phyloP scores from a whole-genome alignment of 2,888 invertebrate genomes.

The Netelia inedita region DNA sequence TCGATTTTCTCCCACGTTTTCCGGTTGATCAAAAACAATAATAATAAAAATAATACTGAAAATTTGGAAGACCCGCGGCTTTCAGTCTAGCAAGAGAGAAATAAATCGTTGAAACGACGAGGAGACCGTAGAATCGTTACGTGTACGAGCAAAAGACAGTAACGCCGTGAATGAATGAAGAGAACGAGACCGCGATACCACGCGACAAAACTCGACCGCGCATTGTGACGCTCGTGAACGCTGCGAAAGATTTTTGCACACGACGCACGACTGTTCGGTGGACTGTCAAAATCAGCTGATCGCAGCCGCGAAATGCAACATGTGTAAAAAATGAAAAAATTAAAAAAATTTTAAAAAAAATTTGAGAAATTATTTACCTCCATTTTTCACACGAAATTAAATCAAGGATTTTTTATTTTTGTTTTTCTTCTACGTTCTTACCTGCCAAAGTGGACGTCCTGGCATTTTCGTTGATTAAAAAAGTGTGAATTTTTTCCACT shows the following conservation, averaged over 20 bases:
- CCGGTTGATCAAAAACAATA: neutral
- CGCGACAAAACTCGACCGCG: neutral
- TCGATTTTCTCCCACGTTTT: neutral
- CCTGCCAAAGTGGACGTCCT: slow-evolving; percentile 92
- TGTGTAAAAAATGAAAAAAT: neutral
- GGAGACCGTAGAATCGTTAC: too few relatives aligned
- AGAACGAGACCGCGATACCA: neutral
- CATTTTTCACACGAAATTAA: neutral
- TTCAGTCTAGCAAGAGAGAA: too few relatives aligned
- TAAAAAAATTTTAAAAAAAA: neutral
- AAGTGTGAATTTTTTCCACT: slow-evolving; percentile 7
- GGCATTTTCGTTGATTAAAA: slow-evolving; percentile 87
- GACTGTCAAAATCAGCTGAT: slow-evolving; percentile 71
- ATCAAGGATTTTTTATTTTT: neutral
- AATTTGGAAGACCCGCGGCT: neutral
- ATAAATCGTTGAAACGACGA: too few relatives aligned
- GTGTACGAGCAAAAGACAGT: too few relatives aligned
- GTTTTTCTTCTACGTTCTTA: slow-evolving; percentile 80
- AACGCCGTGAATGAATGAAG: neutral
- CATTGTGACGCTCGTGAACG: slow-evolving; percentile 29
- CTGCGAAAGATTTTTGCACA: slow-evolving; percentile 68
- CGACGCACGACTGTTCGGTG: slow-evolving; percentile 60
- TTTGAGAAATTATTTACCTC: neutral
- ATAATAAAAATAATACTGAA: neutral
- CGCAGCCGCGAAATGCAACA: slow-evolving; percentile 20